A percentile compares a stretch with the other conserved stretches of the same genome.
Evolutionary conservation across 2,888 invertebrate species (phyloP).

Genomic region (Emmelina monodactyla): DNA sequence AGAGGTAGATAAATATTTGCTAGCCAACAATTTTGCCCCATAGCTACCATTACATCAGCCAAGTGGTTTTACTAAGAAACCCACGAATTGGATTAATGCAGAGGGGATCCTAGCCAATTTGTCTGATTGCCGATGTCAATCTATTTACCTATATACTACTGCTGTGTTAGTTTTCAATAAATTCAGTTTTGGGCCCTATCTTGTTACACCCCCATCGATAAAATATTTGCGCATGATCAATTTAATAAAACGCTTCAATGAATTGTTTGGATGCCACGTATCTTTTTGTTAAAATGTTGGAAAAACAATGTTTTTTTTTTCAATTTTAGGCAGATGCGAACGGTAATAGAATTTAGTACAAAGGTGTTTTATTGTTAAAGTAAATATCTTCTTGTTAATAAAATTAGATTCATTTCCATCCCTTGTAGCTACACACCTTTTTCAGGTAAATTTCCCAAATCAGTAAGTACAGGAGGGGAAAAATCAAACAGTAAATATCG

Average conservation of each 20-base stretch:
- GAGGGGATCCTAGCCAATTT: conserved; percentile 64
- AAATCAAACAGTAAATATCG: conserved; percentile 63
- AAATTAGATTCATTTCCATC: too few relatives aligned
- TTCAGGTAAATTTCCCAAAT: conserved; percentile 50
- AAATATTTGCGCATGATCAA: conserved; percentile 64
- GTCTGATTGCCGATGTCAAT: conserved; percentile 64
- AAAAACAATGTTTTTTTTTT: too few relatives aligned
- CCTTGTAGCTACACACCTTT: too few relatives aligned
- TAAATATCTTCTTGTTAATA: too few relatives aligned
- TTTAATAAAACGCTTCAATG: conserved; percentile 34
- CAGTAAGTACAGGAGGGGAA: conserved; percentile 51
- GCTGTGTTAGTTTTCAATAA: conserved; percentile 52
- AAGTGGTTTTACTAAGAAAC: conserved; percentile 60
- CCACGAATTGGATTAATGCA: conserved; percentile 60
- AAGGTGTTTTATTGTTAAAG: too few relatives aligned
- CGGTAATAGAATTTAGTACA: too few relatives aligned
- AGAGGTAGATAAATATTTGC: conserved; percentile 3
- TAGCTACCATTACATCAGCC: conserved; percentile 33
- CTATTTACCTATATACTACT: conserved; percentile 52
- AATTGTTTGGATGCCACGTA: too few relatives aligned
- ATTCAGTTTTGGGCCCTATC: conserved; percentile 51
- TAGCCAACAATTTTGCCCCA: conserved; percentile 13
- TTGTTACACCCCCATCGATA: conserved; percentile 56
- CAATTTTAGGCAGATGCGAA: too few relatives aligned
- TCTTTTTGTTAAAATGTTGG: too few relatives aligned